Evolutionary conservation across 2,797 vertebrate species (phyloP), one percentile per base, ranked within the genome.

Genomic region (Leptatherina wallacei): DNA sequence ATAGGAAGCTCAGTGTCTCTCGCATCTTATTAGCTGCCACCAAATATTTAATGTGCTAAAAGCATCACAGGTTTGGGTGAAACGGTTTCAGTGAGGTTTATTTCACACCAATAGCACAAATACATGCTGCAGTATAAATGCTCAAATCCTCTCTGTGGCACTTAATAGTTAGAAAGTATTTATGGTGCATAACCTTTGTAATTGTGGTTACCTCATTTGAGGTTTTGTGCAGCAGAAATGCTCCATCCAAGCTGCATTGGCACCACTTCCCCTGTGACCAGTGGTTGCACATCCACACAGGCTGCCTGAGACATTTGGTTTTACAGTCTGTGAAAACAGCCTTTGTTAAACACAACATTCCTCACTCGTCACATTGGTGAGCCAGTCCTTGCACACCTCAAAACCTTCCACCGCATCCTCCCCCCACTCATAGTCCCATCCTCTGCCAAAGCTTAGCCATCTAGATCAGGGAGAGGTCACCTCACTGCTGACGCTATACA

Each of bases 301-400:
- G 77, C 82, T 63, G 89, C 89, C 91, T 88, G 89, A 86, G 87
- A 88, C 84, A 73, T 88, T 93, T 90, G 90, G 86, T 91, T 92
- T 93, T 87, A 90, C 88, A 91, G 89, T 81, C 91, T 92, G 90
- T 90, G 89, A 93, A 93, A 92, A 91, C 91, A 91, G 76, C 80
- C 88, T 91, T 93, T 94, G 91, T 93, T 90, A 88, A 92, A 90
- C 89, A 92, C 82, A 73, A 77, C 92, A 93, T 93, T 94, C 91
- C 91, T 90, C 87, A 79, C 82, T 63, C 88, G 87, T 92, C 91
- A 89, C 91, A 91, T 77, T 88, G 85, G 85, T 85, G 90, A 91
- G 86, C 82, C 82, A 18, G 86, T 78, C 82, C 32, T 84, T 78
- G 72, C 85, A 88, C 87, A 89, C 88, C 84, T 89, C 76, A 68